Evolutionary conservation across 2,888 invertebrate genomes (phyloP), one percentile per base, ranked within the genome.

Genomic region (Eumacrocentrus americanus): DNA sequence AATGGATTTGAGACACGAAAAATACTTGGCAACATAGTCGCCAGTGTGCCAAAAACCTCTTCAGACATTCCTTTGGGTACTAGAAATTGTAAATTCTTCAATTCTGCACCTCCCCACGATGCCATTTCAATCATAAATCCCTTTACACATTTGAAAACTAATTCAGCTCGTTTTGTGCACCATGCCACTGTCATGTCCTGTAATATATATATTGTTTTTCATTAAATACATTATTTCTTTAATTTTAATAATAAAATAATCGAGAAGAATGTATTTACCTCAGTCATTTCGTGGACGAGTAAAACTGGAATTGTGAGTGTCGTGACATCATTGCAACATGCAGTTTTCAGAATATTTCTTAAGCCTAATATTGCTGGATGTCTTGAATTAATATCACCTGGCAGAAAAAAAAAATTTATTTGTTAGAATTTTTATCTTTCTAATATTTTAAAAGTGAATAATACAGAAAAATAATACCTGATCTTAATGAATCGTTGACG

Each of bases 41-140:
- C 90, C 59, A 97, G 84, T 51, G 89, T 88, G 37, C 87, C 86
- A 79, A 95, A 95, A 34, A 94, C 87, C 72, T 91, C 91, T 72
- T 90, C 90, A 0, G 94, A 92, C 75, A 94, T 89, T 40, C 89
- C 90, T 82, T 89, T 87, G 2, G 96, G 95, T 52, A 95, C 87
- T 61, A 95, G 83, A 78, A 93, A 92, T 79, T 91, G 91, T 23
- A 96, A 84, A 79, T 91, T 97, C 82, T 92, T 92, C 65, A 94
- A 84, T 81, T 92, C 93, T 0, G 92, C 91, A 29, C 94, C 94
- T 63, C 94, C 94, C 89, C 95, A 92, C 0, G 95, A 92, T 6
- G 93, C 91, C 86, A 95, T 94, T 85, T 99, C 99, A 81, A 99
- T 95, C 93, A 99, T 94, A 82, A 98, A 99, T 2, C 99, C 99